Conservation (phyloP, 2,888 invertebrate genomes). For the Xestia rhomboidea region DNA sequence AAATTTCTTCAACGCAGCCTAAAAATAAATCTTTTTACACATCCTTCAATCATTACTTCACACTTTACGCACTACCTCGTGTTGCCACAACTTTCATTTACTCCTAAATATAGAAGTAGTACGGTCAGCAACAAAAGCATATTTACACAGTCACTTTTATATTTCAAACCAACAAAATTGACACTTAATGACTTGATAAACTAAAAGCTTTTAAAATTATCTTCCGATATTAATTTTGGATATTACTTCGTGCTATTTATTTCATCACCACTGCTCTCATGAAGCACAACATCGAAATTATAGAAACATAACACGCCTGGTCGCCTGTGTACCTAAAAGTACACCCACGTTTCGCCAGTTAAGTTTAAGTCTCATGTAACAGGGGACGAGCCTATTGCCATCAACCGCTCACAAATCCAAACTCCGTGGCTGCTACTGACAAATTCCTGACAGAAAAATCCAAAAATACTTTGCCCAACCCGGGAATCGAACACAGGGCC, state of each 20-base stretch:
- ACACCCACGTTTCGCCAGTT: too few species aligned
- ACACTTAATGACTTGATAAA: not conserved
- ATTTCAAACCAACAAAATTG: not conserved
- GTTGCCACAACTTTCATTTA: slow-evolving; percentile 49
- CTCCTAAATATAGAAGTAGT: slow-evolving; percentile 62
- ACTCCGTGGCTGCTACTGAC: too few species aligned
- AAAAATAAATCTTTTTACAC: not conserved
- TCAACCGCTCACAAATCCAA: too few species aligned
- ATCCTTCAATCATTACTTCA: slow-evolving; percentile 14
- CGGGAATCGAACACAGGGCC: too few species aligned
- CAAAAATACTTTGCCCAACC: too few species aligned
- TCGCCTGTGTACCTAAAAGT: too few species aligned
- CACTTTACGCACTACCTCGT: slow-evolving; percentile 4
- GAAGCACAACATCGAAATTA: not conserved
- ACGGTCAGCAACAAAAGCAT: not conserved
- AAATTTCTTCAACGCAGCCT: not conserved
- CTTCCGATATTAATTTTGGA: not conserved
- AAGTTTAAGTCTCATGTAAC: too few species aligned
- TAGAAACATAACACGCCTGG: too few species aligned
- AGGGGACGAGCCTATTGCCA: too few species aligned
- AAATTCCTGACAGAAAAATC: too few species aligned
- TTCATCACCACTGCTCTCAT: not conserved
- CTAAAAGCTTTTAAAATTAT: not conserved
- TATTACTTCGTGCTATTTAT: not conserved
- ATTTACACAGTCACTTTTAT: not conserved